Evolutionary conservation across 2,888 invertebrate species (phyloP).

Genomic region (Lepidochitona cinerea): DNA sequence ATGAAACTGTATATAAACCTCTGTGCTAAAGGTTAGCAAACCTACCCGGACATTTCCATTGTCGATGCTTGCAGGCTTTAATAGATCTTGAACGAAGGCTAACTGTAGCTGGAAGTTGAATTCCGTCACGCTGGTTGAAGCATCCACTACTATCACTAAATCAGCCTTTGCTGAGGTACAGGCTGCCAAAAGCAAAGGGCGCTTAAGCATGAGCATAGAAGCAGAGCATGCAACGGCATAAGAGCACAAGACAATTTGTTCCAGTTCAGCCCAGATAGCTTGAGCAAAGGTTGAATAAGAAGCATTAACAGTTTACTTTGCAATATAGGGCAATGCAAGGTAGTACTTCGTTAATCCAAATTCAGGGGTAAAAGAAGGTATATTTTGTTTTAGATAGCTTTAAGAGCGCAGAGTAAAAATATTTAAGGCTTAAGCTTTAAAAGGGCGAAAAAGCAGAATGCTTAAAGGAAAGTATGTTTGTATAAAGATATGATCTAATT

Average conservation of each 20-base stretch:
- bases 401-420: too few relatives aligned
- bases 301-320: too few relatives aligned
- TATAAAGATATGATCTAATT: too few relatives aligned
- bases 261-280: too few relatives aligned
- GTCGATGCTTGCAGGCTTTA: slow-evolving; percentile 42
- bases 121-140: slow-evolving; percentile 52
- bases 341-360: too few relatives aligned
- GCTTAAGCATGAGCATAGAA: neutral
- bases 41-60: slow-evolving; percentile 48
- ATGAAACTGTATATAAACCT: slow-evolving; percentile 38
- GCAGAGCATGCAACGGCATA: neutral
- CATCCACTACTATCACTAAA: slow-evolving; percentile 44
- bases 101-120: slow-evolving; percentile 44
- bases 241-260: neutral
- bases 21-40: slow-evolving; percentile 44
- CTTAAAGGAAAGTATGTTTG: too few relatives aligned
- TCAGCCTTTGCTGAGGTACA: slow-evolving; percentile 10
- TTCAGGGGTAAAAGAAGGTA: too few relatives aligned
- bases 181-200: neutral
- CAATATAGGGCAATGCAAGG: too few relatives aligned
- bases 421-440: too few relatives aligned
- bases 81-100: slow-evolving; percentile 42
- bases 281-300: too few relatives aligned
- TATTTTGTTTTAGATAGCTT: too few relatives aligned
- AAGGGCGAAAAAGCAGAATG: too few relatives aligned